Percentiles rank a stretch among this genome's conserved stretches.
Evolutionary conservation across 2,113 vertebrate genomes (phyloP).

Genomic region (Probosciger aterrimus): DNA sequence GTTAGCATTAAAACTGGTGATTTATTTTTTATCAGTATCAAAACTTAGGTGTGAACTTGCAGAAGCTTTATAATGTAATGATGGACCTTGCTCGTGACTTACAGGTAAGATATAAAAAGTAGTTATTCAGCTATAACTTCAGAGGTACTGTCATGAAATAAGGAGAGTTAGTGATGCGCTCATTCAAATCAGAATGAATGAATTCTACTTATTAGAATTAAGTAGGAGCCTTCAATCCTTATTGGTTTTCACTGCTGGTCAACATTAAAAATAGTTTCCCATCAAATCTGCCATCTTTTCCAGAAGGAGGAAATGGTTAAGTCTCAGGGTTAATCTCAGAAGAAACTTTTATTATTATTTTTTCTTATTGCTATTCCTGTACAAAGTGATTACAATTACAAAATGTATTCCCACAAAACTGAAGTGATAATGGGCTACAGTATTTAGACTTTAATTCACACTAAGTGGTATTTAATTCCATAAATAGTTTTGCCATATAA

Average conservation of each 20-base stretch:
- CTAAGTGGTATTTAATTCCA: background rate
- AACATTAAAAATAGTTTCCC: background rate
- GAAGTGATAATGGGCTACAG: background rate
- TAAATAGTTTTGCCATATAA: background rate
- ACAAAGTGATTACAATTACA: background rate
- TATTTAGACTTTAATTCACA: background rate
- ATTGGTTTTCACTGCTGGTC: background rate
- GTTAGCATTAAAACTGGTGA: background rate
- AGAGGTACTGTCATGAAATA: background rate
- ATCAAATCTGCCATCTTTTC: background rate
- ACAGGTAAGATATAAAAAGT: slow-evolving; percentile 68
- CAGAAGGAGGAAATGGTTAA: background rate
- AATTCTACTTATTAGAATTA: background rate
- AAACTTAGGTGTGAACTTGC: slow-evolving; percentile 72
- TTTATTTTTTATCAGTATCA: slow-evolving; percentile 65
- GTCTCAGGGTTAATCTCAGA: background rate
- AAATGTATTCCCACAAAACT: background rate
- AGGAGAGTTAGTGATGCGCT: background rate
- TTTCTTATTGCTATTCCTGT: background rate
- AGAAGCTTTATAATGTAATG: slow-evolving; percentile 77
- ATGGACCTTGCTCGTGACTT: slow-evolving; percentile 76
- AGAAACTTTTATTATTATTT: background rate
- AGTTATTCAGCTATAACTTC: background rate
- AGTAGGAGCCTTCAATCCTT: background rate
- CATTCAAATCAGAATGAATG: background rate